These are phyloP conservation scores for Bos javanicus DNA, from an alignment of 2,113 vertebrate genomes.

Conservation along the genomic window DNA sequence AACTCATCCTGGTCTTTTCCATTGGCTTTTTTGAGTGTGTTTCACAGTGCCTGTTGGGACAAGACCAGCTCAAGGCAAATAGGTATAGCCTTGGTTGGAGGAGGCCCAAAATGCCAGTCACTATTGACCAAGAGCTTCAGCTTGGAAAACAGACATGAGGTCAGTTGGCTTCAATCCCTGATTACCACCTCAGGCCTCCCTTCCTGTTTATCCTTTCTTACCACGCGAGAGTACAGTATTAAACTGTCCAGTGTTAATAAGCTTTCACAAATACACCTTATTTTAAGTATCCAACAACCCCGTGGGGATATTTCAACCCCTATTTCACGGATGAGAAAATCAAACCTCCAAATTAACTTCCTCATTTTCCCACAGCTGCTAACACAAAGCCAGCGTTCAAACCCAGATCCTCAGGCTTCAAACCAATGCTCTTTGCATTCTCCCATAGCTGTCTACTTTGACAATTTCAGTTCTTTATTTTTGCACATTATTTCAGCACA, in stretches of 20 bases:
- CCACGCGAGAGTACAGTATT: background rate
- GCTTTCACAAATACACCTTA: slow-evolving; percentile 2
- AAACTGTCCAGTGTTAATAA: background rate
- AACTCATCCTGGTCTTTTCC: background rate
- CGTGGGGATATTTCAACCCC: background rate
- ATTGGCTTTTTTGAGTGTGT: background rate
- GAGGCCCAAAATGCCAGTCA: background rate
- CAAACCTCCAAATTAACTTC: background rate
- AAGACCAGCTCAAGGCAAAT: background rate
- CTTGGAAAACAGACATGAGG: background rate
- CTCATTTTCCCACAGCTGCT: background rate
- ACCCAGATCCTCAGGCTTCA: background rate
- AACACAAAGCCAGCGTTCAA: background rate
- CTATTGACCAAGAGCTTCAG: background rate
- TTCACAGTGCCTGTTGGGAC: background rate
- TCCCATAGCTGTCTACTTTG: background rate
- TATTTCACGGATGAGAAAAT: background rate
- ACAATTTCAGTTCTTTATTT: slow-evolving; percentile 38
- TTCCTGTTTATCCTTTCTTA: background rate
- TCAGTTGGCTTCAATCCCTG: background rate
- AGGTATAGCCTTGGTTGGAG: background rate
- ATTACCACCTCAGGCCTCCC: background rate
- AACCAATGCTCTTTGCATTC: background rate
- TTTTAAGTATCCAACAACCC: slow-evolving; percentile 51
- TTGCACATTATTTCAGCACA: background rate